phyloP scores from a whole-genome alignment of 2,113 vertebrate genomes.

The Hippocampus zosterae region DNA sequence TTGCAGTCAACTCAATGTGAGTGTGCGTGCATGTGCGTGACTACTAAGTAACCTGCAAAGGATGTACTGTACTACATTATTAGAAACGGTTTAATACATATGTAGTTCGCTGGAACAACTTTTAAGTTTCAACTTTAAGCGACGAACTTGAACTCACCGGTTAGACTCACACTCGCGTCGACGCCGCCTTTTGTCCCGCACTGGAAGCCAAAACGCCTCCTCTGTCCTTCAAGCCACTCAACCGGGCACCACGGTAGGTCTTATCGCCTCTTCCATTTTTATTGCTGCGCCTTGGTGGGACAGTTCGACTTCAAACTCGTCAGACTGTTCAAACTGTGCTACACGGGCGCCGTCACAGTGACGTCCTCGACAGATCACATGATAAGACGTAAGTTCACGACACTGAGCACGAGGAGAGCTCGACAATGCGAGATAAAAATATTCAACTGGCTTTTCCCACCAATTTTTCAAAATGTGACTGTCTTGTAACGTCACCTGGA shows the following conservation, averaged over 20 bases:
- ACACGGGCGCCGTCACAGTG: constrained; percentile 34
- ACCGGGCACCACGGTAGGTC: neutral
- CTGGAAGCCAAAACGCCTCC: neutral
- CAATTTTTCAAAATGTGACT: neutral
- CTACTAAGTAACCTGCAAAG: neutral
- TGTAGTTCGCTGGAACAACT: neutral
- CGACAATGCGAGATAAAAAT: neutral
- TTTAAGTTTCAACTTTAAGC: neutral
- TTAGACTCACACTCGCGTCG: neutral
- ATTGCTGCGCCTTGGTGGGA: constrained; percentile 25
- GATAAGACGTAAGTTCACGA: constrained; percentile 42
- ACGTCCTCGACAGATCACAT: constrained; percentile 51
- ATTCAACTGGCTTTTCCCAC: neutral
- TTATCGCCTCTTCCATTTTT: constrained; percentile 39
- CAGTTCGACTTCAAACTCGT: constrained; percentile 70
- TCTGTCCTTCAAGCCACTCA: neutral
- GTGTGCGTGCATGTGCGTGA: neutral
- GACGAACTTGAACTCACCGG: constrained; percentile 40
- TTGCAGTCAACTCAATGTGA: neutral
- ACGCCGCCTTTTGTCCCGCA: neutral
- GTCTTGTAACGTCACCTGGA: neutral
- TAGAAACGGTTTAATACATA: neutral
- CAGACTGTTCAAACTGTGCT: constrained; percentile 70
- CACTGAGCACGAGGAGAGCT: constrained; percentile 6
- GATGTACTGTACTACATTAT: neutral